These are phyloP conservation scores for Choristoneura rosaceana DNA, from an alignment of 2,888 invertebrate genomes.

Conservation along the genomic window DNA sequence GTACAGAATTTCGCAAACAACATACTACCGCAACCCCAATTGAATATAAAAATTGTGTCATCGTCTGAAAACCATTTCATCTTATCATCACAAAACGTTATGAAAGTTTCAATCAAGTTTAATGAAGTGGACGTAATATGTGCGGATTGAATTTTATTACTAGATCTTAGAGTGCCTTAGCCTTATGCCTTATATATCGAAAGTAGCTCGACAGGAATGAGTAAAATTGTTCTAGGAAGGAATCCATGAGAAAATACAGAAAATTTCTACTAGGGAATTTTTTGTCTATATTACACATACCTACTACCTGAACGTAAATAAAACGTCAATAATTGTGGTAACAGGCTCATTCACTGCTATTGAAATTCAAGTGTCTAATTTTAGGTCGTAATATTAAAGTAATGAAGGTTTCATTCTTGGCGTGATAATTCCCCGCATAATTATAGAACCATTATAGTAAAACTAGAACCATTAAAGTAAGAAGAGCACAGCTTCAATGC, in stretches of 20 bases:
- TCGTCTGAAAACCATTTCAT: neutral
- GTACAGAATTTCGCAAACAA: neutral
- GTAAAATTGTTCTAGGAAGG: neutral
- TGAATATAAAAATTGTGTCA: neutral
- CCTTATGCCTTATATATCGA: neutral
- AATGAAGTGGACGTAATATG: neutral
- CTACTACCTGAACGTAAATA: neutral
- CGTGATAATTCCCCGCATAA: constrained; percentile 5
- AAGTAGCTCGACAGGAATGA: neutral
- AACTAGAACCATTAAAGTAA: too few relatives aligned
- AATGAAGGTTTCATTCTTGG: neutral
- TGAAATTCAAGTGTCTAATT: neutral
- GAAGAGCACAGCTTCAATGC: constrained; percentile 1
- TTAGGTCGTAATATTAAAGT: neutral
- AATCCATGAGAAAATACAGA: neutral
- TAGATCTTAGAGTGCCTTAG: neutral
- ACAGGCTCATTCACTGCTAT: neutral
- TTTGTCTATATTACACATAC: too few relatives aligned
- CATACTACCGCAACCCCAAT: neutral
- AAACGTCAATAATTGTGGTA: neutral
- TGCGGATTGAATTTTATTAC: neutral
- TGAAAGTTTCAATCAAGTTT: constrained; percentile 2
- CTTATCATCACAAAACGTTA: constrained; percentile 7
- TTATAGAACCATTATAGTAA: too few relatives aligned
- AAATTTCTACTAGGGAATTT: too few relatives aligned